Evolutionary conservation across 1,140 invertebrate genomes (phyloP), one percentile per base, ranked within the genome.

Genomic region (Acromyrmex heyeri): DNA sequence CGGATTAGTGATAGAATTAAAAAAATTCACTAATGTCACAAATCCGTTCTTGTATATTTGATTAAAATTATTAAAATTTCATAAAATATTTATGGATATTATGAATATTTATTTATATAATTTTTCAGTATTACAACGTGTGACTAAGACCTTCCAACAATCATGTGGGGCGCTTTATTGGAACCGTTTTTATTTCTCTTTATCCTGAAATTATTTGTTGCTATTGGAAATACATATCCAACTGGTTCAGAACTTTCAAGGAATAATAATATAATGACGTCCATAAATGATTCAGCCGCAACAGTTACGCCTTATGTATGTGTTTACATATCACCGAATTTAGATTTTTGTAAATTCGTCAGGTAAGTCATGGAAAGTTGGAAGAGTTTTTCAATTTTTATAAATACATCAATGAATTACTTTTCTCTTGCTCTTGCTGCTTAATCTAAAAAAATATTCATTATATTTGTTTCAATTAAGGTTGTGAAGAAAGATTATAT

Each of bases 311-410:
- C 70, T 53, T 87, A 89, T 38, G 50, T 67, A 8, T 92, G 91
- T 67, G 55, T 91, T 30, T 81, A 91, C 8, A 44, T 88, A 38
- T 27, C 88, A 14, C 18, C 85, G 30, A 62, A 89, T 65, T 38
- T 92, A 8, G 72, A 85, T 10, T 2, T 50, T 8, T 92, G 91
- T 77, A 85, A 88, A 48, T 90, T 91, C 7, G 21, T 44, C 44
- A 65, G 70, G 87, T 87, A 90, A 70, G 85, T 57, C 24, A 14
- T 12, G n/a, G 7, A 34, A 55, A 14, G 3, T n/a, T 44, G 5
- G 4, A 55, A 10, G 3, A 30, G 21, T 50, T 61, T 27, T 64
- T 16, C 1, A 48, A 14, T 77, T 61, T 61, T 30, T 24, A 30
- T 16, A 44, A 48, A 61, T 24, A 12, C 12, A 76, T 57, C 12